phyloP scores from a whole-genome alignment of 2,113 vertebrate genomes.

The Larimichthys polyactis region DNA sequence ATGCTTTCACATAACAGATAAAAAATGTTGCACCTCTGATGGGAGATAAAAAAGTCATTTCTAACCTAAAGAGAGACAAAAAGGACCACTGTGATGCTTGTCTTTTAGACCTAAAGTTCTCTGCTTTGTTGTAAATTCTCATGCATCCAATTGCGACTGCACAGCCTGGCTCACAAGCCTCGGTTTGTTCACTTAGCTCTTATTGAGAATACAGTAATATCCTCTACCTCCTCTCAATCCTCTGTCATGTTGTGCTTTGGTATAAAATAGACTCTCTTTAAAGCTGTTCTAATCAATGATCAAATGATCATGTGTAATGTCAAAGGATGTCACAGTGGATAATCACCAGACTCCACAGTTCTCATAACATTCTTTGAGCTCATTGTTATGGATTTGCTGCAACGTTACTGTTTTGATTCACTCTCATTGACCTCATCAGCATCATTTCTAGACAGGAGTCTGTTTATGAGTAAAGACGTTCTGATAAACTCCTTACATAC shows the following conservation, averaged over 20 bases:
- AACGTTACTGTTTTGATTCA: neutral
- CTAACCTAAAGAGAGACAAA: conserved; percentile 21
- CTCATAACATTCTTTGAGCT: neutral
- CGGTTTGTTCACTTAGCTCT: conserved; percentile 28
- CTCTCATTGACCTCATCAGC: neutral
- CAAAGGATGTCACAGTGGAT: neutral
- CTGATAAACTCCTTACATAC: neutral
- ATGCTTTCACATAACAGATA: neutral
- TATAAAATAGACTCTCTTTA: conserved; percentile 47
- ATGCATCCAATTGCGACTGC: conserved; percentile 33
- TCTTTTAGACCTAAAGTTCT: neutral
- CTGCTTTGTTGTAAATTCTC: conserved; percentile 36
- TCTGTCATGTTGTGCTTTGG: conserved; percentile 30
- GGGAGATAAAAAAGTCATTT: conserved; percentile 29
- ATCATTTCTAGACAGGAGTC: neutral
- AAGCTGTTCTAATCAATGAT: neutral
- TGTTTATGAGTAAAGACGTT: neutral
- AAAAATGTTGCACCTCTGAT: conserved; percentile 8
- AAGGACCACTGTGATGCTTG: conserved; percentile 2
- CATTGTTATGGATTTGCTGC: neutral
- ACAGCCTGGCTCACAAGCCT: conserved; percentile 22
- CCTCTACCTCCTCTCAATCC: conserved; percentile 56
- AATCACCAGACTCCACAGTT: neutral
- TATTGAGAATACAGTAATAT: conserved; percentile 40
- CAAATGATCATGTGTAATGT: neutral